Conservation (phyloP, 2,797 vertebrate genomes). For the Sebastes cheni region DNA sequence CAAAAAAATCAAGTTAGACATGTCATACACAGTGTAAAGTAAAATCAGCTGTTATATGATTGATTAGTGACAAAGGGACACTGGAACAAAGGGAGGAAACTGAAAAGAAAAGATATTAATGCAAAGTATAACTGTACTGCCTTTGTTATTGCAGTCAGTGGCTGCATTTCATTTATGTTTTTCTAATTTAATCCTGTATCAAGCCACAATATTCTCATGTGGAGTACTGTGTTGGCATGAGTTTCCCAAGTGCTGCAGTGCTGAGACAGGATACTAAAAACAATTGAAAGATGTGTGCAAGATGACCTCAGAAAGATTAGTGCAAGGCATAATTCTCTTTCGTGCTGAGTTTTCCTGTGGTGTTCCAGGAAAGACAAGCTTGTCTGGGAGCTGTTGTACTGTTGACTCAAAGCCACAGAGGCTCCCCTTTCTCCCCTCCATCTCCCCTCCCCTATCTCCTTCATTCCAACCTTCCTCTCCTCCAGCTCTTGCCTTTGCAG, state of each 20-base stretch:
- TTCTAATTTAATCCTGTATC: constrained; percentile 2
- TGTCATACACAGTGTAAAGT: not conserved
- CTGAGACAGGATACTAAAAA: constrained; percentile 28
- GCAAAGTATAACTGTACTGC: not conserved
- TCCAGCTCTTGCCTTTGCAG: constrained; percentile 14
- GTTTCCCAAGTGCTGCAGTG: not conserved
- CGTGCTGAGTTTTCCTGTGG: constrained; percentile 40
- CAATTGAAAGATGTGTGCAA: constrained; percentile 50
- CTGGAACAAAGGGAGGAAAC: not conserved
- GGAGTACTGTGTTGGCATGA: not conserved
- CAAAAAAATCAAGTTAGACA: not conserved
- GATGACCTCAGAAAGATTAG: constrained; percentile 58
- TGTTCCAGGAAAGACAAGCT: constrained; percentile 70
- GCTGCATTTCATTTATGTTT: constrained; percentile 4
- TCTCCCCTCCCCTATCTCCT: constrained; percentile 14
- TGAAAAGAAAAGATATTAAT: not conserved
- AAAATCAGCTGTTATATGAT: not conserved
- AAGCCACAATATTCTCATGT: not conserved
- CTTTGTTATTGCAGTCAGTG: not conserved
- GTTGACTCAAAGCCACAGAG: constrained; percentile 65
- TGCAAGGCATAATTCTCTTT: constrained; percentile 46
- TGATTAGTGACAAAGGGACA: not conserved
- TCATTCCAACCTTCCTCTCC: constrained; percentile 38
- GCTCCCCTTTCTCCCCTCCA: not conserved
- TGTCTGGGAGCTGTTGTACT: constrained; percentile 59